Conservation (phyloP, 2,797 vertebrate species). For the Diceros bicornis region DNA sequence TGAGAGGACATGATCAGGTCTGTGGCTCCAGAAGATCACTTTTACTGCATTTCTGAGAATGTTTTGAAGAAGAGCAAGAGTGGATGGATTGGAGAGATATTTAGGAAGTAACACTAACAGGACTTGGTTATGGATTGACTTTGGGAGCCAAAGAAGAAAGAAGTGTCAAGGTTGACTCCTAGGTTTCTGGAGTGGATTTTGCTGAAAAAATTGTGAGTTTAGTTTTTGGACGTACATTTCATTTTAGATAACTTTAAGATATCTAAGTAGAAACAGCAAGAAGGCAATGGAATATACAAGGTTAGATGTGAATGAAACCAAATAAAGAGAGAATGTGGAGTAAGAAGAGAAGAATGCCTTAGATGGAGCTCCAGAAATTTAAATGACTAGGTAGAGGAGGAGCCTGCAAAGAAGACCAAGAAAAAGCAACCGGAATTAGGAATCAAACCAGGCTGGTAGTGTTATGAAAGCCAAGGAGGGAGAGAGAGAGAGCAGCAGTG, state of each 20-base stretch:
- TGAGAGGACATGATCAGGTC: neutral
- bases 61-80: neutral
- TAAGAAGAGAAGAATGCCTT: neutral
- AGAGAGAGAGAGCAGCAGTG: neutral
- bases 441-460: neutral
- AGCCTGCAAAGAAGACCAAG: neutral
- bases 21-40: neutral
- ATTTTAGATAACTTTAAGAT: constrained; percentile 22
- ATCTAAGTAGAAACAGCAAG: constrained; percentile 22
- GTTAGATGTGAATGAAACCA: neutral
- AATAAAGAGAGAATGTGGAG: neutral
- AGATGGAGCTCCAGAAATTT: neutral
- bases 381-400: neutral
- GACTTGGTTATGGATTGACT: neutral
- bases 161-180: neutral
- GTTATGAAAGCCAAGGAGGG: neutral
- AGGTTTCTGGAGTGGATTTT: constrained; percentile 44
- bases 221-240: neutral
- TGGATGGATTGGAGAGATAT: neutral
- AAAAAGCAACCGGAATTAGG: neutral
- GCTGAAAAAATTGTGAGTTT: neutral
- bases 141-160: neutral
- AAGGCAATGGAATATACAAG: neutral
- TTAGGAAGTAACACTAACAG: neutral
- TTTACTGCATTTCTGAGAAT: neutral